Evolutionary conservation across 2,797 vertebrate genomes (phyloP), one percentile per base, ranked within the genome.

Genomic region (Mionectes olivaceus): DNA sequence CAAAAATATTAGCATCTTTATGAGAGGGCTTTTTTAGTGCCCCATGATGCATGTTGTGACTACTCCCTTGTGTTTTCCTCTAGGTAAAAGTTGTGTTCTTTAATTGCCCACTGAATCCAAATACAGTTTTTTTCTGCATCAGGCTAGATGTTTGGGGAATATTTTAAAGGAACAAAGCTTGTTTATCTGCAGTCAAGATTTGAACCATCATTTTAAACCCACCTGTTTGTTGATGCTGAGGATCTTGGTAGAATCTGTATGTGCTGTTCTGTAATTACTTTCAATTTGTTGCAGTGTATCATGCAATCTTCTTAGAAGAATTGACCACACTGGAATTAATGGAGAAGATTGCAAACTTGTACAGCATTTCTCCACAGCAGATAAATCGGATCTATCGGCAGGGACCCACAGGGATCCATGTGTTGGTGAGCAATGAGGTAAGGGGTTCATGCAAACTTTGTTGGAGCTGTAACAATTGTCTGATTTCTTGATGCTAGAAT

Each of bases 271-370:
- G 24, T 70, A 59, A 87, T 67, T 79, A 9, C 47, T 67, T 82
- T 47, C 57, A 74, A 60, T 64, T 73, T 83, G 19, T 95, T 95
- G 83, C 96, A 98, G 97, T 98, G 64, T 98, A 98, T 94, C 98
- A 98, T 17, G 98, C 98, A 79, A 98, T 98, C 89, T 98, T 98
- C 93, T 84, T 98, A 82, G 98, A 98, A 70, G 98, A 98, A 23
- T 56, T 98, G 94, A 98, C 98, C 27, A 96, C 97, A 4, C 59
- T 98, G 97, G 98, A 98, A 63, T 69, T 98, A 89, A 96, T 98
- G 2, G 98, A 98, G 96, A 98, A 98, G 97, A 98, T 98, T 39
- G 98, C 98, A 56, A 98, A 96, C 88, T 87, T 98, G 93, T 98
- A 98, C 90, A 98, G 97, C 97, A 98, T 98, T 94, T 98, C 98